phyloP scores from a whole-genome alignment of 2,888 invertebrate species.

The Drosophila peninsularis region DNA sequence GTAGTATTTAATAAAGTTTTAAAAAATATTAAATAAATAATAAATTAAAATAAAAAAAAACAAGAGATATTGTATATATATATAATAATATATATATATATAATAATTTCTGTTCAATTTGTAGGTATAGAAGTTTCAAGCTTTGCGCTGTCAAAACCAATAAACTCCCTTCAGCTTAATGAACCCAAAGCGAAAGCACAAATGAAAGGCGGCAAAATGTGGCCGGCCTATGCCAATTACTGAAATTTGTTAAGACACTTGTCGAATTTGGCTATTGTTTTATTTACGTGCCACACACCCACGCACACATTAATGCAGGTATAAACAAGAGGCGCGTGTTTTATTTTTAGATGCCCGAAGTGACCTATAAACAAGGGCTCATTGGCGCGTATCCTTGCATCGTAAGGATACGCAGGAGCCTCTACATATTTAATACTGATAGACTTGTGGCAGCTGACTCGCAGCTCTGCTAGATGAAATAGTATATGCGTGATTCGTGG shows the following conservation, averaged over 20 bases:
- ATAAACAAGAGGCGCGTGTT: not conserved
- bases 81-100: too few relatives aligned
- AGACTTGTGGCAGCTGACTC: not conserved
- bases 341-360: slow-evolving; percentile 53
- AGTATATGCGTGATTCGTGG: slow-evolving; percentile 8
- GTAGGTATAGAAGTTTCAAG: too few relatives aligned
- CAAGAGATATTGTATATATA: too few relatives aligned
- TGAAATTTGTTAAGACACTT: slow-evolving; percentile 32
- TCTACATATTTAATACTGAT: slow-evolving; percentile 31
- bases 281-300: slow-evolving; percentile 1
- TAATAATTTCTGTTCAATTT: too few relatives aligned
- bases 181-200: not conserved
- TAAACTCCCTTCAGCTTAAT: not conserved
- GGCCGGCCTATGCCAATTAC: slow-evolving; percentile 28
- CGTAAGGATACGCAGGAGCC: not conserved
- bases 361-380: slow-evolving; percentile 46
- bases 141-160: not conserved
- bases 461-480: not conserved
- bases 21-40: too few relatives aligned
- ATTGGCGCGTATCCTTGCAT: slow-evolving; percentile 1
- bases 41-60: not conserved
- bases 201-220: not conserved
- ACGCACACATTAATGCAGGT: not conserved
- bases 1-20: too few relatives aligned
- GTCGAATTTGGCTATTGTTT: slow-evolving; percentile 16